phyloP scores from a whole-genome alignment of 2,797 vertebrate species.

The Microhierax caerulescens region DNA sequence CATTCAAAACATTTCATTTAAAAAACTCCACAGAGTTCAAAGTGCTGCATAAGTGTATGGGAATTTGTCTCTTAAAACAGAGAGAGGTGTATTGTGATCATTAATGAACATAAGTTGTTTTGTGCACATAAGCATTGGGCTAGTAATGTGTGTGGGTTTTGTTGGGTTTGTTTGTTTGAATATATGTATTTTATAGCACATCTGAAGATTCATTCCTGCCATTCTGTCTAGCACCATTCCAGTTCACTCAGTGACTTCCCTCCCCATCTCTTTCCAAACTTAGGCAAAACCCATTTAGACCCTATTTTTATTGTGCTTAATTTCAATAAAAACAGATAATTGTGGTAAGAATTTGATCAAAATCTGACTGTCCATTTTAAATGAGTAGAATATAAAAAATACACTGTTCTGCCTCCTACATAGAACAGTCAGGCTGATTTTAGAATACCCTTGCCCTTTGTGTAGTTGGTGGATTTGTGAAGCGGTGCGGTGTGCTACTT shows the following conservation, averaged over 20 bases:
- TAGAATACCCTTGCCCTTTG: neutral
- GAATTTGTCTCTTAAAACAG: conserved; percentile 23
- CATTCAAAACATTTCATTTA: neutral
- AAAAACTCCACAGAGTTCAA: conserved; percentile 50
- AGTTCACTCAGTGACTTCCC: neutral
- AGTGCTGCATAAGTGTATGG: neutral
- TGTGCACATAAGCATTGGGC: neutral
- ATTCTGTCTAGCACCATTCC: neutral
- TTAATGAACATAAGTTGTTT: neutral
- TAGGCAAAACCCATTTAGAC: neutral
- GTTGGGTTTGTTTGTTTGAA: neutral
- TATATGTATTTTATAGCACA: neutral
- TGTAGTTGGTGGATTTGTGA: neutral
- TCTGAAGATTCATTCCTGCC: neutral
- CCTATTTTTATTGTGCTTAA: neutral
- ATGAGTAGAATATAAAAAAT: neutral
- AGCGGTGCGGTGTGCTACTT: neutral
- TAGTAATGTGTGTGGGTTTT: neutral
- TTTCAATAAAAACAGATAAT: neutral
- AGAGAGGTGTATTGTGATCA: neutral
- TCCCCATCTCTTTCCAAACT: neutral
- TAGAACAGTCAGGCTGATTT: neutral
- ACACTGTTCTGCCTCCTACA: neutral
- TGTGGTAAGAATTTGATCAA: neutral
- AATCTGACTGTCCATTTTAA: neutral